Base-by-base conservation (phyloP, 1,140 invertebrate species). In the Metaphire vulgaris region DNA sequence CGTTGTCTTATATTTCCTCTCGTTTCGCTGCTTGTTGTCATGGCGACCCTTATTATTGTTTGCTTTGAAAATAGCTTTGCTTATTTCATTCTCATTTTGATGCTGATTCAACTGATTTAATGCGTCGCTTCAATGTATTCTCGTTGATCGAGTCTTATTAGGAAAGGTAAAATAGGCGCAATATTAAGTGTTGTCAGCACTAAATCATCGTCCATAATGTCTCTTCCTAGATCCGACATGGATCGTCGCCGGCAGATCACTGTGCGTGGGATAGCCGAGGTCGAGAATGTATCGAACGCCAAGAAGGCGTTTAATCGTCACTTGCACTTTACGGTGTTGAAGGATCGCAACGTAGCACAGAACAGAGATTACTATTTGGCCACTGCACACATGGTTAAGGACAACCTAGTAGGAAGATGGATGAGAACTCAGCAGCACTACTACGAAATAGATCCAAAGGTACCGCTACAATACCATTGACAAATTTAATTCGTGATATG, bases 371-470 rank as follows among this genome's bases (percentile, higher is more conserved):
- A 99, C 86, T 99, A 94, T 86, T 96, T 97, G 83, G 95, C 98
- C 67, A 88, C 99, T 79, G 96, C 97, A 1, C 92, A 99, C 86
- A 97, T 95, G 72, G 97, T 99, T 79, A 92, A 94, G 84, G 97
- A 99, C 88, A 96, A 99, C 87, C 89, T 99, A 78, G 96, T 98
- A 1, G 96, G 94, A 14, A 89, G 98, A 85, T 99, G 98, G 98
- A 99, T 99, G 82, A 90, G 97, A 74, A 99, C 98, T 32, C 97
- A 99, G 86, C 98, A 99, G 86, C 91, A 96, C 87, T 99, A 99
- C 88, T 99, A 99, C 88, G 96, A 99, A 85, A 96, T 93, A 82
- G 97, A 99, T 87, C 98, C 97, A 68, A 99, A 99, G 92, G 97
- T 99, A 56, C n/a, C n/a, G n/a, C n/a, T n/a, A n/a, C n/a, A n/a